Evolutionary conservation across 2,888 invertebrate species (phyloP).

Genomic region (Coenonympha arcania): DNA sequence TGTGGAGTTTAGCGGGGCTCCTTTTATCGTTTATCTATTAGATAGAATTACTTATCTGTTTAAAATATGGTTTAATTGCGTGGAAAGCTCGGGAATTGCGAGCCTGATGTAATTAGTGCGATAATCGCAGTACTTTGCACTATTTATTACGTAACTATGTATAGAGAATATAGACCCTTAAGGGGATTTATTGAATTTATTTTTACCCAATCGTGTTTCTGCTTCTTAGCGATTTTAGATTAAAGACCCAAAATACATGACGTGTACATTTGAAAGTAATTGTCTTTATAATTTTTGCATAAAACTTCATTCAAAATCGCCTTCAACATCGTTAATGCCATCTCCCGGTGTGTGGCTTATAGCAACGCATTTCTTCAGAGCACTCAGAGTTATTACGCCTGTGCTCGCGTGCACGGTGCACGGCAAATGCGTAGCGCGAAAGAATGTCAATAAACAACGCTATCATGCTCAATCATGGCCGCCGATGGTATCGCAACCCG

Average conservation of each 20-base stretch:
- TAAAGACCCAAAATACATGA: no score
- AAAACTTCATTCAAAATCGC: no score
- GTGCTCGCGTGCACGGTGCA: not conserved
- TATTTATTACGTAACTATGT: no score
- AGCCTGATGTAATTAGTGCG: not conserved
- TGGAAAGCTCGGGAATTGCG: not conserved
- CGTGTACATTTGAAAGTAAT: no score
- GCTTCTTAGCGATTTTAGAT: no score
- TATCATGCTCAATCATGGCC: conserved; percentile 15
- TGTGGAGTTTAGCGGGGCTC: conserved; percentile 8
- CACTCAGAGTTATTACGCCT: not conserved
- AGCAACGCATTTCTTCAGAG: not conserved
- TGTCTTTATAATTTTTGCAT: no score
- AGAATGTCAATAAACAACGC: conserved; percentile 15
- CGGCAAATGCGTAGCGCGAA: not conserved
- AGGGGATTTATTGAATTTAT: no score
- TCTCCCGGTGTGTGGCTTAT: not conserved
- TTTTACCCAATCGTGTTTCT: no score
- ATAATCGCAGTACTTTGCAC: not conserved
- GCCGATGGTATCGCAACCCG: conserved; percentile 18
- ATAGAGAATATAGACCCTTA: no score
- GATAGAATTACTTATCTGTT: conserved; percentile 5
- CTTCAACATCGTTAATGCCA: no score
- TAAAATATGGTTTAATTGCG: conserved; percentile 2
- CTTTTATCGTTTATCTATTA: conserved; percentile 18